Conservation (phyloP, 30 jellyfish, hydroid and myxozoan species). For the Sanderia malayensis region DNA sequence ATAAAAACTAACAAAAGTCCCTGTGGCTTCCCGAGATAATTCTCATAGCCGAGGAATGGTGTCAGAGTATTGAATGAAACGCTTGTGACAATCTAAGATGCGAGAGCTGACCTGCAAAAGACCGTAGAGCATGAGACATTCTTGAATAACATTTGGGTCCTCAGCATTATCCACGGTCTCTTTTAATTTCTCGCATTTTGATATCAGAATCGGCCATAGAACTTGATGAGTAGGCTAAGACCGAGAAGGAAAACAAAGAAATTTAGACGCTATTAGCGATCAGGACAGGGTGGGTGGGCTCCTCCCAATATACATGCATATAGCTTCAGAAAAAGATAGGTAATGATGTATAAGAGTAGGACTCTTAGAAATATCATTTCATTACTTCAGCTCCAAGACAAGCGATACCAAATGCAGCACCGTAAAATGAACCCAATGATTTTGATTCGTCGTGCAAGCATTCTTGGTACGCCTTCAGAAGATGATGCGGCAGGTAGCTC, state of each 20-base stretch:
- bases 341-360: not conserved
- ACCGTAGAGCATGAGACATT: constrained; percentile 32
- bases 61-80: not conserved
- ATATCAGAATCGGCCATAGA: constrained; percentile 30
- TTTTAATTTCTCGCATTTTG: constrained; percentile 21
- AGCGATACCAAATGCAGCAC: constrained; percentile 68
- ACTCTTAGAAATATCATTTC: too few species aligned
- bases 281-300: too few species aligned
- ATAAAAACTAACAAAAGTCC: not conserved
- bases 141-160: constrained; percentile 10
- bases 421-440: constrained; percentile 55
- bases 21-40: not conserved
- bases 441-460: constrained; percentile 28
- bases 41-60: not conserved
- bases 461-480: constrained; percentile 73
- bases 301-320: not conserved
- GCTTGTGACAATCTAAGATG: too few species aligned
- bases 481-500: constrained; percentile 70
- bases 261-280: too few species aligned
- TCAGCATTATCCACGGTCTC: constrained; percentile 11
- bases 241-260: not conserved
- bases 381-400: constrained; percentile 81
- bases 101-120: constrained; percentile 34
- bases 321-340: not conserved
- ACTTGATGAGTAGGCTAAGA: constrained; percentile 52